Evolutionary conservation across 2,888 invertebrate species (phyloP).

Genomic region (Cryptocephalus primarius): DNA sequence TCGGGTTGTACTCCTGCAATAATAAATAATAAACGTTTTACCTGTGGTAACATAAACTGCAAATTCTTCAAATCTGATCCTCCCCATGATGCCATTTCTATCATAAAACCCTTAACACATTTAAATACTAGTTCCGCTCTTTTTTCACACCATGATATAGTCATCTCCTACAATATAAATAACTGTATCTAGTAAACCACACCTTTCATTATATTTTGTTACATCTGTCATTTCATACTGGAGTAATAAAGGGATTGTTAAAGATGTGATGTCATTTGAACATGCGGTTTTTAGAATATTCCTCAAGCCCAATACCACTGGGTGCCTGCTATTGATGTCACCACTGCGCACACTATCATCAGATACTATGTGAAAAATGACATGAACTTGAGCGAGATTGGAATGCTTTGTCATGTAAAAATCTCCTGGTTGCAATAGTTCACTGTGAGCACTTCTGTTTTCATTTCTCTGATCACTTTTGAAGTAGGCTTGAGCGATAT

Average conservation of each 20-base stretch:
- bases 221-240: conserved; percentile 92
- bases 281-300: conserved; percentile 94
- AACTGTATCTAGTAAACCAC: not conserved
- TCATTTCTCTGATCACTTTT: conserved; percentile 17
- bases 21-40: conserved; percentile 18
- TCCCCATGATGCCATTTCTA: conserved; percentile 93
- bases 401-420: conserved; percentile 82
- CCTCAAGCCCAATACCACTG: conserved; percentile 85
- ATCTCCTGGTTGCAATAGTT: conserved; percentile 69
- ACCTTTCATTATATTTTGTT: conserved; percentile 13
- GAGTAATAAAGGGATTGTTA: conserved; percentile 87
- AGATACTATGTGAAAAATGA: conserved; percentile 89
- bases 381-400: conserved; percentile 87
- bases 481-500: conserved; percentile 24
- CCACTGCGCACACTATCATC: conserved; percentile 59
- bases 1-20: no score
- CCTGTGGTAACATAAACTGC: conserved; percentile 74
- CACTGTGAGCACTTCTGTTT: conserved; percentile 32
- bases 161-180: conserved; percentile 63
- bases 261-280: conserved; percentile 82
- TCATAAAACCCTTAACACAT: conserved; percentile 99
- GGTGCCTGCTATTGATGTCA: conserved; percentile 93
- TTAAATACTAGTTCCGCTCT: conserved; percentile 96
- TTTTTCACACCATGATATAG: conserved; percentile 90
- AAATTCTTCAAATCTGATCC: conserved; percentile 82